Percentiles rank a stretch among this genome's conserved stretches.
phyloP scores from a whole-genome alignment of 1,140 invertebrate species.

The Bombus polaris region DNA sequence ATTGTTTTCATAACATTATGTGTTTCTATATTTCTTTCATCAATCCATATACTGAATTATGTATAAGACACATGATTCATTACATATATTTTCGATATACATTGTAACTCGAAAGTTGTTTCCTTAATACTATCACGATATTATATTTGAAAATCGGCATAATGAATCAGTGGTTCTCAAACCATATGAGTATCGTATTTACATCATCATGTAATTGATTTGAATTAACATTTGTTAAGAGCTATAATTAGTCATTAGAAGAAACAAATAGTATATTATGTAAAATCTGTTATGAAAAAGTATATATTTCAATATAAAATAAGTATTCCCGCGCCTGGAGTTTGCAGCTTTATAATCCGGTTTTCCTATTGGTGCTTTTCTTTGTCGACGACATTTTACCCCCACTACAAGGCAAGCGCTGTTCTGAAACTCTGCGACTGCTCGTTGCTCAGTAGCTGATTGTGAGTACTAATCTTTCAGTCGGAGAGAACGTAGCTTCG shows the following conservation, averaged over 20 bases:
- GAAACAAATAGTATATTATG: too few relatives aligned
- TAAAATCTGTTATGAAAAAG: neutral
- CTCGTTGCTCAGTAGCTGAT: slow-evolving; percentile 36
- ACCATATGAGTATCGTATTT: neutral
- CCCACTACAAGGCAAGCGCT: neutral
- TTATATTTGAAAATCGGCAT: neutral
- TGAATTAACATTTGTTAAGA: neutral
- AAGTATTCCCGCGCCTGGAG: slow-evolving; percentile 21
- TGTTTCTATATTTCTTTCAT: neutral
- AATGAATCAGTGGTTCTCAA: neutral
- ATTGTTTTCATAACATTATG: neutral
- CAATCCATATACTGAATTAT: neutral
- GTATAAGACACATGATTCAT: neutral
- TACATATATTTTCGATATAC: neutral
- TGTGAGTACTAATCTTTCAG: slow-evolving; percentile 10
- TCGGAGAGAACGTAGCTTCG: neutral
- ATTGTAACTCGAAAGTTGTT: neutral
- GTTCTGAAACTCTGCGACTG: slow-evolving; percentile 30
- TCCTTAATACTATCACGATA: neutral
- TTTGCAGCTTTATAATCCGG: slow-evolving; percentile 4
- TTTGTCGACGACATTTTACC: slow-evolving; percentile 14
- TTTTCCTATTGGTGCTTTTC: slow-evolving; percentile 33
- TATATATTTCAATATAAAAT: neutral
- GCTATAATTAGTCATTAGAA: neutral
- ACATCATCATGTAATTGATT: neutral